Percentiles rank a stretch among this genome's conserved stretches.
Evolutionary conservation across 1,140 invertebrate genomes (phyloP).

Genomic region (Riptortus pedestris): DNA sequence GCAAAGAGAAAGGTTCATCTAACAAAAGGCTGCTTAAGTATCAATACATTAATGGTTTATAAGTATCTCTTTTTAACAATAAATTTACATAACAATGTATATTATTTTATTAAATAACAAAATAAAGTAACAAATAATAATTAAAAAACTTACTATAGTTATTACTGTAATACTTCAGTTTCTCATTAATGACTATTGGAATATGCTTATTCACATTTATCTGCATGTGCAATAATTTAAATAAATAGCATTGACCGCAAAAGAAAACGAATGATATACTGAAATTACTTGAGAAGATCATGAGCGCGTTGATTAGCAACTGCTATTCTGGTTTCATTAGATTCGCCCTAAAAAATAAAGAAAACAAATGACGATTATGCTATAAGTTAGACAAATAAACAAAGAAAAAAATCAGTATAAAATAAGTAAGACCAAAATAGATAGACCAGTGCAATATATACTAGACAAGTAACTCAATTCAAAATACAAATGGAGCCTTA

Average conservation of each 20-base stretch:
- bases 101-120: background rate
- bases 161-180: background rate
- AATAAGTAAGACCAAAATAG: too few relatives aligned
- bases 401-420: too few relatives aligned
- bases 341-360: slow-evolving; percentile 38
- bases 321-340: slow-evolving; percentile 62
- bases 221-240: slow-evolving; percentile 1
- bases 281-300: slow-evolving; percentile 63
- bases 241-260: background rate
- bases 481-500: too few relatives aligned
- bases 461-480: too few relatives aligned
- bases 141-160: background rate
- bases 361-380: background rate
- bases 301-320: slow-evolving; percentile 74
- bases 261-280: background rate
- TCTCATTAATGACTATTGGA: background rate
- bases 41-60: background rate
- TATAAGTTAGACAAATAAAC: too few relatives aligned
- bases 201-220: slow-evolving; percentile 1
- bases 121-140: background rate
- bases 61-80: background rate
- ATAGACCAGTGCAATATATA: too few relatives aligned
- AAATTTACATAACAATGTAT: background rate
- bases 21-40: too few relatives aligned
- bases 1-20: background rate